Percentiles rank a stretch among this genome's conserved stretches.
These are phyloP conservation scores for Meles meles DNA, from an alignment of 2,113 vertebrate genomes.

Conservation along the genomic window DNA sequence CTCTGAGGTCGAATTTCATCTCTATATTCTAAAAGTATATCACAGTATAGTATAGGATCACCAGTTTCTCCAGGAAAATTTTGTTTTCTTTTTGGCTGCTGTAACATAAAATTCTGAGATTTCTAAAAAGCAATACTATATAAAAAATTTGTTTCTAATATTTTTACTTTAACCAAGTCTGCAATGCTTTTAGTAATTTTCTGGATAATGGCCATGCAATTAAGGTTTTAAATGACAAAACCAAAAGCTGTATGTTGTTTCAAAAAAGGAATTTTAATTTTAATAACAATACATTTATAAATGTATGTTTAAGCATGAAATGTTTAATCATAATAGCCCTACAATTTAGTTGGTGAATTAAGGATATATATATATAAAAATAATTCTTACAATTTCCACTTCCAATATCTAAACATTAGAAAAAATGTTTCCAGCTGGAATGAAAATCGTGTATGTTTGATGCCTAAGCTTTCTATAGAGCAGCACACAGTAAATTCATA, in stretches of 20 bases:
- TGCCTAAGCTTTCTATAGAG: neutral
- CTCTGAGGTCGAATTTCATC: neutral
- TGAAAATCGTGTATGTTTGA: neutral
- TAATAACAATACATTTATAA: neutral
- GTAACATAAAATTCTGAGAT: neutral
- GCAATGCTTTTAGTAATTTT: neutral
- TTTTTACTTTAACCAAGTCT: conserved; percentile 14
- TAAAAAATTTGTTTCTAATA: neutral
- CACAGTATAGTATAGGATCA: neutral
- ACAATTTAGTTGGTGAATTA: neutral
- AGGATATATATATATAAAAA: neutral
- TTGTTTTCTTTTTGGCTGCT: neutral
- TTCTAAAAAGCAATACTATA: neutral
- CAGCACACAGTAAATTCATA: neutral
- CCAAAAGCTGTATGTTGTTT: neutral
- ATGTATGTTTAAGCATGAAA: neutral
- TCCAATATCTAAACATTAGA: neutral
- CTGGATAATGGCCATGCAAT: neutral
- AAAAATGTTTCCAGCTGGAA: neutral
- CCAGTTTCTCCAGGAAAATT: neutral
- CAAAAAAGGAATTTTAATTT: neutral
- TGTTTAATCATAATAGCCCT: neutral
- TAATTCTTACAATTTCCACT: neutral
- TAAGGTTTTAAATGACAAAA: conserved; percentile 8
- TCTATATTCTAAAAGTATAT: neutral